Base-by-base conservation (phyloP, 2,113 vertebrate genomes). In the Symphodus melops region DNA sequence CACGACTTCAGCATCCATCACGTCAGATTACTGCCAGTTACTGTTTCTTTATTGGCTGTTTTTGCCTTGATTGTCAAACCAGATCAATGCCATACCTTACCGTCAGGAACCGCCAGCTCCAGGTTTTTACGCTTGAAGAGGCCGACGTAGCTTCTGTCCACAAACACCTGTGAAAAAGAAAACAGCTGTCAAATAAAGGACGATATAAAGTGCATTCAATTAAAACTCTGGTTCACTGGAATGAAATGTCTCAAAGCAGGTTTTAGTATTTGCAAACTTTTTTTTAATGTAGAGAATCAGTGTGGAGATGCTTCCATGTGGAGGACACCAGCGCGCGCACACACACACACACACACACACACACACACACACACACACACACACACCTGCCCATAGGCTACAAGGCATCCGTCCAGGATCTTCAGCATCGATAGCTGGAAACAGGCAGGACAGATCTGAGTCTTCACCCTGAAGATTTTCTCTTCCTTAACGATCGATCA, bases 121-220 rank as follows among this genome's bases (percentile, higher is more conserved):
- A 89, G 70, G 0, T 14, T 90, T 53, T 88, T 92, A 51, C 95
- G 96, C 85, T 97, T 96, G 81, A 99, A 92, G 82, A 95, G 92
- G 3, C 97, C 98, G 46, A 98, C 88, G n/a, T 94, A 96, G 71
- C 85, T 86, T 49, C 89, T 95, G 89, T 98, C 95, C 60, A 98
- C 88, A 91, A 98, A 99, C 21, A 99, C 96, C 98, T 99, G 86
- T 0, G 20, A 28, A 10, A 19, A 77, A 37, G 68, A 58, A 42
- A 0, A 37, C 20, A 0, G 8, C 16, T 36, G 20, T 63, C 39
- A 62, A 28, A 60, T 68, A 57, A 42, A 48, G 9, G 4, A 41
- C 33, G 46, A 49, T 42, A 60, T 11, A 8, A n/a, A n/a, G 8
- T 25, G 19, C 14, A 49, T 6, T 13, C 39, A 41, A 11, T 25